Percentiles rank a stretch among this genome's conserved stretches.
These are phyloP conservation scores for Cranoglanis bouderius DNA, from an alignment of 2,113 vertebrate genomes.

Conservation along the genomic window DNA sequence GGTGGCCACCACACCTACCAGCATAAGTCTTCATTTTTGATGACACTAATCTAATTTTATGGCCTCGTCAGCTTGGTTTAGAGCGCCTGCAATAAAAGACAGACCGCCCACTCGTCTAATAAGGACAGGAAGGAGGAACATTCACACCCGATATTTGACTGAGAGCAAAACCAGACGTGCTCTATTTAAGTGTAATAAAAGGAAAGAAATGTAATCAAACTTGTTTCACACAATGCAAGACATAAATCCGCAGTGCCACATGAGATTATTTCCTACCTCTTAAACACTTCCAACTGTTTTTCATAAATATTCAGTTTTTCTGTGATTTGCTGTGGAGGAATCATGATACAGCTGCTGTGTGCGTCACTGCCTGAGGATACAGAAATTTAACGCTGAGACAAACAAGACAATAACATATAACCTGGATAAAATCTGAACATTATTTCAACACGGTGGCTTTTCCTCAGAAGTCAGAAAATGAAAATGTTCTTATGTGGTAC, in stretches of 20 bases:
- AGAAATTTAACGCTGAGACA: not conserved
- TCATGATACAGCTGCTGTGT: not conserved
- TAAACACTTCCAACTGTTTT: not conserved
- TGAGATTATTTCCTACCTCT: not conserved
- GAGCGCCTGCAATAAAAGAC: not conserved
- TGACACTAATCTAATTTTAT: conserved; percentile 29
- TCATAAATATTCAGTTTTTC: not conserved
- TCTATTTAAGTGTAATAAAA: not conserved
- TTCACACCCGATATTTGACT: not conserved
- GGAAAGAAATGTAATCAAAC: not conserved
- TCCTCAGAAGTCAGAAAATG: not conserved
- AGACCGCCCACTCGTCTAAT: conserved; percentile 16
- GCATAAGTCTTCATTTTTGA: conserved; percentile 24
- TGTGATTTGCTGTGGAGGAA: not conserved
- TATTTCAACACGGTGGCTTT: not conserved
- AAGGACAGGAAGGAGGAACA: not conserved
- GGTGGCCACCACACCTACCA: not conserved
- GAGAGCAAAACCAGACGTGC: not conserved
- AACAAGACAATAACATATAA: not conserved
- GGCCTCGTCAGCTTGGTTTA: conserved; percentile 18
- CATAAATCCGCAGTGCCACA: not conserved
- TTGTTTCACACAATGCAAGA: not conserved
- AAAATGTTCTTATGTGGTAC: not conserved
- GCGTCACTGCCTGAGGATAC: not conserved
- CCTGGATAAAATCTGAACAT: not conserved